These are phyloP conservation scores for Pseudonaja textilis DNA, from an alignment of 2,113 vertebrate genomes.

Conservation along the genomic window DNA sequence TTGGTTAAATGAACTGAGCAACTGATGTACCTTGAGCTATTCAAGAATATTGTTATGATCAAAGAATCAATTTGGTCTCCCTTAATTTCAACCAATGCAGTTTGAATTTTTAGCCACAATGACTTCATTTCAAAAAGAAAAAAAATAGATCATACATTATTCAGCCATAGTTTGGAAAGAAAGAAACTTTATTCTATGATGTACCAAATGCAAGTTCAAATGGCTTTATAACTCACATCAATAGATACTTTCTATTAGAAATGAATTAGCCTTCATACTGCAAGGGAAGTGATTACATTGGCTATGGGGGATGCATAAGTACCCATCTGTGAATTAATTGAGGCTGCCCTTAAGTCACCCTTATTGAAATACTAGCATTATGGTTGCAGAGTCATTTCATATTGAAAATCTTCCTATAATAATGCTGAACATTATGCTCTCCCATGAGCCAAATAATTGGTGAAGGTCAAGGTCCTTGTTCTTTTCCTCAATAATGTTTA, in stretches of 20 bases:
- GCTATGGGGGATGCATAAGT: background rate
- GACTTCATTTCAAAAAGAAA: background rate
- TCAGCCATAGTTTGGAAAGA: background rate
- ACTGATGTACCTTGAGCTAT: background rate
- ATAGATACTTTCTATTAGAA: conserved; percentile 38
- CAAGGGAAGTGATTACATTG: conserved; percentile 51
- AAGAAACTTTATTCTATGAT: conserved; percentile 11
- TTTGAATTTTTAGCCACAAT: conserved; percentile 6
- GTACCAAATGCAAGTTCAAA: conserved; percentile 18
- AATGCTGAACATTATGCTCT: conserved; percentile 36
- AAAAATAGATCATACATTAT: background rate
- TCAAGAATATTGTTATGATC: background rate
- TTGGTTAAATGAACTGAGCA: background rate
- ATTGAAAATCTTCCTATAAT: conserved; percentile 49
- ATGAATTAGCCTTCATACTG: conserved; percentile 47
- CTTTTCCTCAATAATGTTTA: conserved; percentile 18
- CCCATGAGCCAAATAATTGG: conserved; percentile 42
- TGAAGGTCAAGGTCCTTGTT: conserved; percentile 29
- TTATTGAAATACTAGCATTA: conserved; percentile 18
- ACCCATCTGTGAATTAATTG: conserved; percentile 13
- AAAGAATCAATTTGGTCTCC: background rate
- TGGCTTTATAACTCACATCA: conserved; percentile 32
- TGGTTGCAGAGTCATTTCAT: conserved; percentile 34
- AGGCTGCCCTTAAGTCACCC: conserved; percentile 37
- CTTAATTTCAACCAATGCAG: conserved; percentile 1